Conservation (phyloP, 2,888 invertebrate species). For the Eilema griseolum region DNA sequence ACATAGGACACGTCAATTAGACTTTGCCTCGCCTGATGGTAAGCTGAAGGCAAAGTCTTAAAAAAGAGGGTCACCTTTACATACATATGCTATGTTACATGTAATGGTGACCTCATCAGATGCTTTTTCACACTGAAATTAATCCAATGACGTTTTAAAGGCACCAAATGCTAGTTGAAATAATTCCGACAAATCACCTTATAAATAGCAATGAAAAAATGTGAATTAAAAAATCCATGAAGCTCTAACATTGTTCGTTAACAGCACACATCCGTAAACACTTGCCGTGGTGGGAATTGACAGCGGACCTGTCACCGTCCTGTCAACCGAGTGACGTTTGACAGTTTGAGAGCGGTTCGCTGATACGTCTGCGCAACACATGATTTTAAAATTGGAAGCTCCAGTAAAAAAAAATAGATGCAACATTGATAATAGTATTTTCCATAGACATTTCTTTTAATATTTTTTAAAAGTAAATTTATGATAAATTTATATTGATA, state of each 20-base stretch:
- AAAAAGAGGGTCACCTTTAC: too few relatives aligned
- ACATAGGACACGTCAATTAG: too few relatives aligned
- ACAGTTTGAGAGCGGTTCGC: slow-evolving; percentile 32
- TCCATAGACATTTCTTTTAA: not conserved
- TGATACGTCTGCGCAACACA: slow-evolving; percentile 28
- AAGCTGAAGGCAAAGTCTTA: too few relatives aligned
- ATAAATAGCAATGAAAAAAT: not conserved
- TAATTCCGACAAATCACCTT: not conserved
- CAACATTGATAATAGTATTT: not conserved
- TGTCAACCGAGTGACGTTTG: slow-evolving; percentile 34
- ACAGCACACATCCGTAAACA: slow-evolving; percentile 45
- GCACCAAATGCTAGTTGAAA: not conserved
- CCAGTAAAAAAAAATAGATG: not conserved
- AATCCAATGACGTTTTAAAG: not conserved
- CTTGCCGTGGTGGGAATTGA: slow-evolving; percentile 26
- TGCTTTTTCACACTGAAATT: too few relatives aligned
- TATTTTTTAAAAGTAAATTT: too few relatives aligned
- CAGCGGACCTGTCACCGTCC: slow-evolving; percentile 41
- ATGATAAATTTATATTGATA: too few relatives aligned
- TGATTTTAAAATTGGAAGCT: slow-evolving; percentile 29
- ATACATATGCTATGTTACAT: too few relatives aligned
- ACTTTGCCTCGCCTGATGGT: too few relatives aligned
- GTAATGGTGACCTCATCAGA: too few relatives aligned
- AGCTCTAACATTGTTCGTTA: slow-evolving; percentile 33
- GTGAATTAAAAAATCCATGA: not conserved